Conservation (phyloP, 1,140 invertebrate species). For the Sminthurides bifidus region DNA sequence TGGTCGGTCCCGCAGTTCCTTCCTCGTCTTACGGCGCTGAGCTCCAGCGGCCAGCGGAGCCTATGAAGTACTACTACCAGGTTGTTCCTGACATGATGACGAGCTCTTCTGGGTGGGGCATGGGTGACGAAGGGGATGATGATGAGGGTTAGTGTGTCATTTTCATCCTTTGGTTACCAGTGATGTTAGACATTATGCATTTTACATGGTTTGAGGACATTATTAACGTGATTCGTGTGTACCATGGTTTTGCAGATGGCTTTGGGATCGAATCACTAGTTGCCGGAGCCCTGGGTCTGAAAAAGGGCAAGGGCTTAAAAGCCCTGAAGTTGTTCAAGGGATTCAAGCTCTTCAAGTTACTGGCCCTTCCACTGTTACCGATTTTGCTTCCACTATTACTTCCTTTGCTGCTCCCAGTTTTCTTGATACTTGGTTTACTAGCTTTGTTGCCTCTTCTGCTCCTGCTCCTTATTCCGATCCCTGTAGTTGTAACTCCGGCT, state of each 20-base stretch:
- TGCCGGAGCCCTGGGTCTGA: not conserved
- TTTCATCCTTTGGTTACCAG: not conserved
- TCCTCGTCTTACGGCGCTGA: not conserved
- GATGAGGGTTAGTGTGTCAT: not conserved
- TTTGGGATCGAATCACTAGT: not conserved
- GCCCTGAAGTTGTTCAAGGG: not conserved
- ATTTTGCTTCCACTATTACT: not conserved
- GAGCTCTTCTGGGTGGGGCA: not conserved
- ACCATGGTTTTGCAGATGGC: too few species aligned
- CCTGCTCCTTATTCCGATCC: slow-evolving; percentile 3
- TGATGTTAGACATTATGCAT: too few species aligned
- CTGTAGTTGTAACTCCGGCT: not conserved
- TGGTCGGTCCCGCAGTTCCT: not conserved
- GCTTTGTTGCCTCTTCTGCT: not conserved
- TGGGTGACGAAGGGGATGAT: not conserved
- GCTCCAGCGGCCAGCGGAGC: not conserved
- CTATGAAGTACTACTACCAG: slow-evolving; percentile 2
- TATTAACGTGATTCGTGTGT: too few species aligned
- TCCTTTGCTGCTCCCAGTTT: not conserved
- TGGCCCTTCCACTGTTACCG: not conserved
- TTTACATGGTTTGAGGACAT: too few species aligned
- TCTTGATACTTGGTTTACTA: not conserved
- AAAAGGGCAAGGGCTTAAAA: slow-evolving; percentile 7
- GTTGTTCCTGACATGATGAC: slow-evolving; percentile 4
- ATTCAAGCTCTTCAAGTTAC: not conserved